Evolutionary conservation across 2,888 invertebrate species (phyloP).

Genomic region (Frankliniella fusca): DNA sequence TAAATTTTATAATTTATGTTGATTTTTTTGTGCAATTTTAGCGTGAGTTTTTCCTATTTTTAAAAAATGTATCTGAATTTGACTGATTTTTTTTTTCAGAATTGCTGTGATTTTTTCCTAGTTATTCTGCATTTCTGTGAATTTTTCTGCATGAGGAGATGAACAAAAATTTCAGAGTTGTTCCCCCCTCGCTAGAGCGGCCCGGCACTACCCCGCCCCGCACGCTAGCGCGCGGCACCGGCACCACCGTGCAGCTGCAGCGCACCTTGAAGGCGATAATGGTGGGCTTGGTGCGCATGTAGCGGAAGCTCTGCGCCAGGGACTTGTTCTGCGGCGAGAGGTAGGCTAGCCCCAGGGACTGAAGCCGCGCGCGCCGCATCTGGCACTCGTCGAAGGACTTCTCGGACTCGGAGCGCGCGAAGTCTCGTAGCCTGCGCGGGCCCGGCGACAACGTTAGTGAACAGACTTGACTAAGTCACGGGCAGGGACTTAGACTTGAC

Average conservation of each 20-base stretch:
- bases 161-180: too few species aligned
- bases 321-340: slow-evolving; percentile 73
- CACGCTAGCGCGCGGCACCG: background rate
- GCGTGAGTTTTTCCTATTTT: too few species aligned
- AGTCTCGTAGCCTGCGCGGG: slow-evolving; percentile 60
- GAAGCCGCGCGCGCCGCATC: slow-evolving; percentile 59
- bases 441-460: background rate
- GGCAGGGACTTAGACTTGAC: background rate
- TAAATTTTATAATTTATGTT: too few species aligned
- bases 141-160: too few species aligned
- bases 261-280: slow-evolving; percentile 71
- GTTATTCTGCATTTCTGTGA: too few species aligned
- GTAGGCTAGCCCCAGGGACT: slow-evolving; percentile 64
- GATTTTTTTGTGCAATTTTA: too few species aligned
- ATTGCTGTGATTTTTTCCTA: too few species aligned
- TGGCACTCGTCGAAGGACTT: slow-evolving; percentile 67
- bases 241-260: background rate
- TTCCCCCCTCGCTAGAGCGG: too few species aligned
- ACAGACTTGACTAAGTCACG: background rate
- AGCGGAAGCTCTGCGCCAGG: slow-evolving; percentile 80
- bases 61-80: too few species aligned
- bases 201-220: background rate
- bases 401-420: slow-evolving; percentile 75
- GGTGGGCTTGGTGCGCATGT: slow-evolving; percentile 83
- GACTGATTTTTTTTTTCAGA: too few species aligned